Evolutionary conservation across 2,113 vertebrate genomes (phyloP), one percentile per base, ranked within the genome.

Genomic region (Macrotus californicus): DNA sequence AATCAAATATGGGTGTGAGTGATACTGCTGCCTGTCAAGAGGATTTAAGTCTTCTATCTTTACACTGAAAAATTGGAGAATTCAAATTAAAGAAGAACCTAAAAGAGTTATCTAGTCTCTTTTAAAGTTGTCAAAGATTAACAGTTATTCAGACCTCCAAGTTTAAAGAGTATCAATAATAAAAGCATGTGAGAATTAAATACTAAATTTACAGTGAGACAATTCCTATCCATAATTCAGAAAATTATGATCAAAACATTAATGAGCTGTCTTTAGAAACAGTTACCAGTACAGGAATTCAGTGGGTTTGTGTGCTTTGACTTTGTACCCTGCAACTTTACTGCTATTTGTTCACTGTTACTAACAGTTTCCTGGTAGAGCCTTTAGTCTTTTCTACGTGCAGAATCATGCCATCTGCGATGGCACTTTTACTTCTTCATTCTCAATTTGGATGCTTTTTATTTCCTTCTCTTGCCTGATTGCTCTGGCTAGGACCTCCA

Each of bases 131-230:
- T 59, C 69, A 36, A n/a, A 16, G 16, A 48, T 90, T 9, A 64
- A 66, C 24, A 90, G 50, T 34, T 90, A 70, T 34, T 75, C 36
- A 95, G 24, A 87, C 3, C 7, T 69, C 6, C 8, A 92, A 39
- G 3, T 34, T 92, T 72, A 70, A 92, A 87, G 91, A 46, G 41
- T 83, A 7, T 52, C 91, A 91, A 83, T 61, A 92, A 73, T 66
- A 39, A 77, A 61, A 87, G 39, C 61, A 95, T 94, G 77, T 64
- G 82, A 75, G 29, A 76, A 89, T 76, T 48, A 73, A 96, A 94
- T 29, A 94, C 0, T 34, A 73, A 87, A 89, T 69, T 69, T 87
- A 87, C 13, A 94, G 6, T 34, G 16, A 82, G 13, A 94, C 5
- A 50, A 84, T 85, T 85, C 56, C 50, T 83, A 91, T 0, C 84